Conservation (phyloP, 2,797 vertebrate genomes). For the Tamandua tetradactyla region DNA sequence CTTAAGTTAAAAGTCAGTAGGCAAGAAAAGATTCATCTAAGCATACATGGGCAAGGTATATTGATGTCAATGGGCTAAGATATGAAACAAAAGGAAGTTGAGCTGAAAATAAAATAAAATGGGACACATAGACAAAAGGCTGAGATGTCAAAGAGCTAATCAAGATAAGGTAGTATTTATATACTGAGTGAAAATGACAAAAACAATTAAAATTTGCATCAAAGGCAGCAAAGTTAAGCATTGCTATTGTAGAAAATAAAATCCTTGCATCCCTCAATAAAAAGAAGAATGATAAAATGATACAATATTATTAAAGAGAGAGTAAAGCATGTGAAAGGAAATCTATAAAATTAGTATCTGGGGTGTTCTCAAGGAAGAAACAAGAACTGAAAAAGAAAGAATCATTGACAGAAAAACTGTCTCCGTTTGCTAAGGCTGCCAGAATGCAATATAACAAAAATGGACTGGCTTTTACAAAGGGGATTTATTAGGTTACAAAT, state of each 20-base stretch:
- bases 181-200: background rate
- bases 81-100: background rate
- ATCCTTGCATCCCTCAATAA: background rate
- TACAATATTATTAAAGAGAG: background rate
- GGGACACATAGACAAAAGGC: background rate
- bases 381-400: background rate
- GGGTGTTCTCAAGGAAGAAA: background rate
- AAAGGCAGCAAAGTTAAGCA: background rate
- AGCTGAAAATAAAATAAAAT: background rate
- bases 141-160: background rate
- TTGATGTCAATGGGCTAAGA: background rate
- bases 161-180: background rate
- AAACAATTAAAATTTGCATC: background rate
- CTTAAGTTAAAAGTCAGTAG: background rate
- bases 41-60: accelerated
- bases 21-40: background rate
- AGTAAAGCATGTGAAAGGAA: background rate
- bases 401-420: background rate
- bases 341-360: background rate
- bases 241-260: background rate
- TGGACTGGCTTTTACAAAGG: no score
- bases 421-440: no score
- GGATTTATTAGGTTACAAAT: no score
- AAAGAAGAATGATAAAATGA: background rate
- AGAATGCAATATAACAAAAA: no score